Evolutionary conservation across 2,888 invertebrate genomes (phyloP), one percentile per base, ranked within the genome.

Genomic region (Monopis laevigella): DNA sequence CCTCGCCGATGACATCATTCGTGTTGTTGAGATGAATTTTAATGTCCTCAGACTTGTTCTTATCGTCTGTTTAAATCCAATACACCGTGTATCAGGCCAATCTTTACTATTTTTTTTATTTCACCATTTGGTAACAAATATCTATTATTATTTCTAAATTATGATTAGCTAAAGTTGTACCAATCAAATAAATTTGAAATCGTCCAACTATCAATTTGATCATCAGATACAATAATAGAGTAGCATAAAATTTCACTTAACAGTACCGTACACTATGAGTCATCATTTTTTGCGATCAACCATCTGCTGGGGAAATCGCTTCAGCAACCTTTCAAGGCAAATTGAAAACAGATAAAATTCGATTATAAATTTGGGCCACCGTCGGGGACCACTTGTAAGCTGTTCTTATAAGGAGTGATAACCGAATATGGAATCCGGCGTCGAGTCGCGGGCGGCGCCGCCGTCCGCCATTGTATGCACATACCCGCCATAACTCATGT

Each of bases 331-430:
- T 60, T 59, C 52, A 53, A 57, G 54, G 48, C 46, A 46, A 59
- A 62, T 67, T 58, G 62, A 65, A 65, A 62, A 60, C 45, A 48
- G 55, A 46, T 42, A 44, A 42, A 45, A 50, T 48, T 61, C 56
- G 59, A 64, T 66, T 65, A n/a, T n/a, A n/a, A n/a, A n/a, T n/a
- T n/a, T n/a, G n/a, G n/a, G n/a, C n/a, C n/a, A n/a, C n/a, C n/a
- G n/a, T n/a, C n/a, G n/a, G n/a, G n/a, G n/a, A n/a, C n/a, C n/a
- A 59, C 52, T 63, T 66, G 68, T 71, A 56, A 59, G 52, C 47
- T 43, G 47, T 43, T 51, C 72, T 59, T 73, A 74, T 69, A 74
- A 51, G 73, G 73, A 48, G 51, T 61, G 70, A 71, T 73, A 66
- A 53, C 64, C 64, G 53, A 60, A 66, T 66, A 65, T 50, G 58